Conservation (phyloP, 2,113 vertebrate genomes). For the Grus americana region DNA sequence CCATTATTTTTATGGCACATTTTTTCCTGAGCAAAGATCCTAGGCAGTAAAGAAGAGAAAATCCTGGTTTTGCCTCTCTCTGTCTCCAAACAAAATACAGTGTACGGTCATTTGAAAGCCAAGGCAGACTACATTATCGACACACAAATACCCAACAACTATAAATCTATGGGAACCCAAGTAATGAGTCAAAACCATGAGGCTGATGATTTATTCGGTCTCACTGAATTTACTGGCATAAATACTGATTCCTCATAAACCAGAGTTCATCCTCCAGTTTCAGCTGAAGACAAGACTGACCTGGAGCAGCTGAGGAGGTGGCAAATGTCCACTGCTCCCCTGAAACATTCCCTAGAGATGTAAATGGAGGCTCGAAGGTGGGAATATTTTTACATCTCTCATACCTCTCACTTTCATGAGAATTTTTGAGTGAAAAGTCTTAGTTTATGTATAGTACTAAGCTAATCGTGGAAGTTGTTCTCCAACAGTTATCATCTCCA, state of each 20-base stretch:
- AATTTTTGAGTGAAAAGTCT: background rate
- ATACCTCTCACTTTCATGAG: background rate
- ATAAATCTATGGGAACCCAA: slow-evolving; percentile 2
- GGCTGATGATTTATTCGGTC: background rate
- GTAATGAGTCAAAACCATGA: background rate
- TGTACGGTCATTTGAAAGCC: slow-evolving; percentile 55
- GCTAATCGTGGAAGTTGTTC: background rate
- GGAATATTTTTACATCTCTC: background rate
- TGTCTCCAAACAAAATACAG: slow-evolving; percentile 72
- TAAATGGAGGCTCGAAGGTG: background rate
- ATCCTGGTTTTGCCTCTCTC: slow-evolving; percentile 55
- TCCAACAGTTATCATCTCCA: background rate
- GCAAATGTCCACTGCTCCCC: background rate
- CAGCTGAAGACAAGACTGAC: background rate
- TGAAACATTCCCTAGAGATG: background rate
- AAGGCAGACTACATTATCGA: slow-evolving; percentile 47
- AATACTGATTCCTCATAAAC: background rate
- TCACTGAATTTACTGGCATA: background rate
- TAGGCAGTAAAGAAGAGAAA: slow-evolving; percentile 44
- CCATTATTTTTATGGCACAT: slow-evolving; percentile 69
- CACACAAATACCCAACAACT: slow-evolving; percentile 8
- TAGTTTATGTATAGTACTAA: background rate
- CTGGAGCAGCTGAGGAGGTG: slow-evolving; percentile 4
- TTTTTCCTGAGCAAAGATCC: slow-evolving; percentile 61
- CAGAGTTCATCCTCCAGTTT: background rate